These are phyloP conservation scores for Mylabris sibirica DNA, from an alignment of 2,888 invertebrate species.

Conservation along the genomic window DNA sequence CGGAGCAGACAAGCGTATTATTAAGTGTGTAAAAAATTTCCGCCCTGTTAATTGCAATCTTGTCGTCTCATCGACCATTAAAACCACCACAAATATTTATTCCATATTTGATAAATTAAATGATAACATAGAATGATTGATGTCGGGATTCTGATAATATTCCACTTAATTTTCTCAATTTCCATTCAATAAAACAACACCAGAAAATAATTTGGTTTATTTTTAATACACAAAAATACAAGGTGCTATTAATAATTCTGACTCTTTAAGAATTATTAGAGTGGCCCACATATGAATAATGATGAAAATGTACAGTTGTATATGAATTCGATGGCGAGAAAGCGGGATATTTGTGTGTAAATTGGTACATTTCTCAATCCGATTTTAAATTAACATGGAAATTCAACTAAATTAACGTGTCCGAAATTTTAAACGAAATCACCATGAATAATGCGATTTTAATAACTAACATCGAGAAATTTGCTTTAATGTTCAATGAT, in stretches of 20 bases:
- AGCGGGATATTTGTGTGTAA: background rate
- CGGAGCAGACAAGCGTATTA: background rate
- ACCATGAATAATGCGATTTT: background rate
- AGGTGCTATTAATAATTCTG: background rate
- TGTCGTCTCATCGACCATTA: conserved; percentile 5
- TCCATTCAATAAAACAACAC: background rate
- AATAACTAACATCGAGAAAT: background rate
- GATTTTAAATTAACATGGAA: background rate
- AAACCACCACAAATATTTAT: conserved; percentile 3
- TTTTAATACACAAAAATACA: background rate
- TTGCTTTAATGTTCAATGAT: no score
- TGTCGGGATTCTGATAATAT: background rate
- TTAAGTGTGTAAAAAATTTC: background rate
- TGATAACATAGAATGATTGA: background rate
- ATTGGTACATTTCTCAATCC: background rate
- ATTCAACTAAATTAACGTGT: no score
- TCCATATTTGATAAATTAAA: conserved; percentile 8
- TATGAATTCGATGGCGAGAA: background rate
- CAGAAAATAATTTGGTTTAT: background rate
- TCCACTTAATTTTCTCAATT: background rate
- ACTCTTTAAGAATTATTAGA: background rate
- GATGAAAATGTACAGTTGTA: background rate
- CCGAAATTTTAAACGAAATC: no score
- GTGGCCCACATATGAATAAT: background rate
- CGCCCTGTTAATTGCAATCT: conserved; percentile 7